phyloP scores from a whole-genome alignment of 2,888 invertebrate genomes.

The Fragum whitleyi region DNA sequence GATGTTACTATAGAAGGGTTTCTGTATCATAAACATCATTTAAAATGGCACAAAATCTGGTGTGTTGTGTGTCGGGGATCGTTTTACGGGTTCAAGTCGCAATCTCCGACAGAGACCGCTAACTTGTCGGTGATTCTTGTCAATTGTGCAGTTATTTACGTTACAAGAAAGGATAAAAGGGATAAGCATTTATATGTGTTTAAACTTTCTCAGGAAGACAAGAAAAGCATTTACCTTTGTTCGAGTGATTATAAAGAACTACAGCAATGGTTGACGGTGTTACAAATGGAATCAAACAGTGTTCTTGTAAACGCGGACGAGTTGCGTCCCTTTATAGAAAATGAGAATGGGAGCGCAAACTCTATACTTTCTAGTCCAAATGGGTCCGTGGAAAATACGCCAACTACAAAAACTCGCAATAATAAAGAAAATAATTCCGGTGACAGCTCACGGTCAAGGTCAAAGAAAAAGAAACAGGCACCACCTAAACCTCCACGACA shows the following conservation, averaged over 20 bases:
- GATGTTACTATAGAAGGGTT: slow-evolving; percentile 67
- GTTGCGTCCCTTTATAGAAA: slow-evolving; percentile 38
- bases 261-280: slow-evolving; percentile 74
- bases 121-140: slow-evolving; percentile 69
- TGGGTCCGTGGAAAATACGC: slow-evolving; percentile 41
- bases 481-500: slow-evolving; percentile 58
- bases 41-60: slow-evolving; percentile 76
- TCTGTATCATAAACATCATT: slow-evolving; percentile 67
- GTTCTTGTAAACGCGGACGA: slow-evolving; percentile 59
- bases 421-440: neutral
- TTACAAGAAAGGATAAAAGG: slow-evolving; percentile 66
- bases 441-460: slow-evolving; percentile 49
- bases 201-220: slow-evolving; percentile 73
- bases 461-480: slow-evolving; percentile 57
- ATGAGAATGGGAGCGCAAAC: slow-evolving; percentile 49
- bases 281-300: slow-evolving; percentile 75
- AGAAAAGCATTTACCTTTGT: slow-evolving; percentile 73
- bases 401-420: neutral
- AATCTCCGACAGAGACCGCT: slow-evolving; percentile 69
- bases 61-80: slow-evolving; percentile 76
- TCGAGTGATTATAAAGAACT: slow-evolving; percentile 71
- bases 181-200: slow-evolving; percentile 73
- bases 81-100: slow-evolving; percentile 76
- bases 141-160: slow-evolving; percentile 71
- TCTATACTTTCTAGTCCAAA: slow-evolving; percentile 53